Conservation (phyloP, 2,113 vertebrate species). For the Xyrauchen texanus region DNA sequence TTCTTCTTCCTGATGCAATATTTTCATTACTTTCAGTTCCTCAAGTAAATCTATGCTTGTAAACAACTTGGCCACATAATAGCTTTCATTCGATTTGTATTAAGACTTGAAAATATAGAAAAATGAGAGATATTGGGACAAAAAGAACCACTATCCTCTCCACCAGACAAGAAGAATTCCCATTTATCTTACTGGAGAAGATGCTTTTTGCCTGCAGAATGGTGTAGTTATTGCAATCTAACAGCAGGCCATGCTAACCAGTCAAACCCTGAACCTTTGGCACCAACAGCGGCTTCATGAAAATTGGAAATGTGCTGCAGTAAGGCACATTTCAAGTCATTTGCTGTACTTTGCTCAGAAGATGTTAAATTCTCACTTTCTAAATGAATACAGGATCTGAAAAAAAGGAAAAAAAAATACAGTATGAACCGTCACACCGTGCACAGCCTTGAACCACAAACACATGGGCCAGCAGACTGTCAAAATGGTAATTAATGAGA, state of each 20-base stretch:
- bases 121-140: neutral
- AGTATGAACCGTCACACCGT: neutral
- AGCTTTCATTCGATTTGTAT: neutral
- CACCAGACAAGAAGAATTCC: neutral
- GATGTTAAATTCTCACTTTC: neutral
- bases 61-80: neutral
- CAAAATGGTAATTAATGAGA: conserved; percentile 9
- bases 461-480: neutral
- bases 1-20: neutral
- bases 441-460: neutral
- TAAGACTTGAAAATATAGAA: neutral
- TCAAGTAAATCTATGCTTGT: conserved; percentile 37
- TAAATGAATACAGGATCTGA: neutral
- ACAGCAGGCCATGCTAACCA: neutral
- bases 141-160: neutral
- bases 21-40: conserved; percentile 37
- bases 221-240: too few species aligned
- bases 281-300: neutral
- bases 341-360: neutral
- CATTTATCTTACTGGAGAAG: neutral
- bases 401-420: neutral
- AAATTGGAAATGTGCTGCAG: neutral
- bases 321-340: neutral
- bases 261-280: neutral
- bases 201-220: neutral